phyloP scores from a whole-genome alignment of 2,888 invertebrate genomes.

The Caenorhabditis imperialis region DNA sequence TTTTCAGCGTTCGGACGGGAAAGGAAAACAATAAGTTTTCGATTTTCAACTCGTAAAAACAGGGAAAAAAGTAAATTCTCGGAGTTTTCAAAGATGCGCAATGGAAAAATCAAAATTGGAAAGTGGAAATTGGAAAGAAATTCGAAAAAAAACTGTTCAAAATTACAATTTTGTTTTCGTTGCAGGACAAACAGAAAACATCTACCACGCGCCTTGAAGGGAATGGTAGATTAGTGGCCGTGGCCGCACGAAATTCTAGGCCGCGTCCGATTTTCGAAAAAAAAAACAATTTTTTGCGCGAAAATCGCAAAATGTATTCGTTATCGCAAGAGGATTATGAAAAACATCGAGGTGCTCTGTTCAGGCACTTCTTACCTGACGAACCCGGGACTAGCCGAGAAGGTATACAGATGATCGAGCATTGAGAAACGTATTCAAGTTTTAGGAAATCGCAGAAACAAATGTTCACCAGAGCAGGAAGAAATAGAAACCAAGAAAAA shows the following conservation, averaged over 20 bases:
- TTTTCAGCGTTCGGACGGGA: constrained; percentile 5
- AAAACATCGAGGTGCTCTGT: constrained; percentile 48
- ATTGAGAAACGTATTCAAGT: neutral
- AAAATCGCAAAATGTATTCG: constrained; percentile 37
- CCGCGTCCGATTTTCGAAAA: neutral
- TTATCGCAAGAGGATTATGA: constrained; percentile 55
- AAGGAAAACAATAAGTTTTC: too few relatives aligned
- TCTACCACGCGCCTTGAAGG: constrained; percentile 9
- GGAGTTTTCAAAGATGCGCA: neutral
- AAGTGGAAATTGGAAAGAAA: neutral
- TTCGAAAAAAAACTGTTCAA: neutral
- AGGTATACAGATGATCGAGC: neutral
- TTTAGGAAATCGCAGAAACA: constrained; percentile 21
- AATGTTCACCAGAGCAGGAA: constrained; percentile 30
- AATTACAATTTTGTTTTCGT: constrained; percentile 1
- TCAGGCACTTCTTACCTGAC: constrained; percentile 55
- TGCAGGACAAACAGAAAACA: constrained; percentile 1
- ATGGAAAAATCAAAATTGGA: neutral
- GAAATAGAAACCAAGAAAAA: constrained; percentile 45
- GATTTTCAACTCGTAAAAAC: too few relatives aligned
- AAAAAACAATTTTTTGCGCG: neutral
- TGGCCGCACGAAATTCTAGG: neutral
- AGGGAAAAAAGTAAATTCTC: constrained; percentile 1
- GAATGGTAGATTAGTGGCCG: neutral
- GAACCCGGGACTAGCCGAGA: constrained; percentile 41